These are phyloP conservation scores for Thysanoteuthis rhombus DNA, from an alignment of 2,888 invertebrate genomes.

Conservation along the genomic window DNA sequence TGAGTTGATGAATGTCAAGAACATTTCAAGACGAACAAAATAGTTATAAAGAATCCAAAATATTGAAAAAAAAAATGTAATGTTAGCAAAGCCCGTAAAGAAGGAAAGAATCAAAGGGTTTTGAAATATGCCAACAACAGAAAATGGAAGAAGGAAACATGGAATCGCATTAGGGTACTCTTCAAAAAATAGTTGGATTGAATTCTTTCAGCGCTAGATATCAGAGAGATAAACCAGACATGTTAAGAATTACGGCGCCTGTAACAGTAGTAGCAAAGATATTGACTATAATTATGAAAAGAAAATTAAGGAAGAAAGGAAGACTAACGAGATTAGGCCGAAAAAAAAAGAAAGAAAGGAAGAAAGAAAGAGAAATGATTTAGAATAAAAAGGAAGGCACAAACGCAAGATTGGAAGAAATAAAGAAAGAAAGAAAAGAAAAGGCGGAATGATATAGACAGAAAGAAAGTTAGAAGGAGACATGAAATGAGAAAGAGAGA, in stretches of 20 bases:
- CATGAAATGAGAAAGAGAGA: neutral
- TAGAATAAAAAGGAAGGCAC: too few relatives aligned
- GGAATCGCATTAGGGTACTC: neutral
- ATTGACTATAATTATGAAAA: neutral
- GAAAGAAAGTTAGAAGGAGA: neutral
- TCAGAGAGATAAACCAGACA: neutral
- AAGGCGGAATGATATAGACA: neutral
- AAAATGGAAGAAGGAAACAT: neutral
- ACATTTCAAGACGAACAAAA: neutral
- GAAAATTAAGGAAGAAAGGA: neutral
- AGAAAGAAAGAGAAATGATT: too few relatives aligned
- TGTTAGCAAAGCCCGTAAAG: neutral
- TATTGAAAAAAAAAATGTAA: neutral
- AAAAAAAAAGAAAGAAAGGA: too few relatives aligned
- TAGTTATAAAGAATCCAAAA: neutral
- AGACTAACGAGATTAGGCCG: neutral
- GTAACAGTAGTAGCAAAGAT: neutral
- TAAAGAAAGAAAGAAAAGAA: too few relatives aligned
- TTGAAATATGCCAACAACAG: neutral
- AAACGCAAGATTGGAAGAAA: too few relatives aligned
- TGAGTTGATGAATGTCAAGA: neutral
- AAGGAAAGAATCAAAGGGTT: neutral
- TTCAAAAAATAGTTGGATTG: neutral
- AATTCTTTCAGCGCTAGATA: neutral
- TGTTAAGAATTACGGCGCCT: neutral